Conservation (phyloP, 2,113 vertebrate species). For the Rhadina sibilatrix region DNA sequence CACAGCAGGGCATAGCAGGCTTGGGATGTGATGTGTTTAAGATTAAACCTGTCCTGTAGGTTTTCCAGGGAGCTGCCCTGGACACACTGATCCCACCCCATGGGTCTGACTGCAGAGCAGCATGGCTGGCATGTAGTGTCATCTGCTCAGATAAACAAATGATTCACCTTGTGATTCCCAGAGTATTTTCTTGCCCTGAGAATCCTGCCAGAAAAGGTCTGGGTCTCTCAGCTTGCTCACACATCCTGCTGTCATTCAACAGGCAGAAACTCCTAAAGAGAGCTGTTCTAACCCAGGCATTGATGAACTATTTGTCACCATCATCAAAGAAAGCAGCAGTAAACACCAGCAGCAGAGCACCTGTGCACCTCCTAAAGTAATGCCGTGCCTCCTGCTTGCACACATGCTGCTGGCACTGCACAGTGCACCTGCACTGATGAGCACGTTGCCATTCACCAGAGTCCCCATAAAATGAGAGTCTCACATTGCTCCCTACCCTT, state of each 20-base stretch:
- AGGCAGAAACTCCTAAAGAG: constrained; percentile 29
- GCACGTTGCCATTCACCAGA: background rate
- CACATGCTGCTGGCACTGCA: background rate
- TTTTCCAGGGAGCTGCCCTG: background rate
- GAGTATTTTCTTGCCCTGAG: constrained; percentile 63
- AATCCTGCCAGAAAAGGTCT: constrained; percentile 69
- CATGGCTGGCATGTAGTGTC: constrained; percentile 53
- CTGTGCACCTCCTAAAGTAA: background rate
- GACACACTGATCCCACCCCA: background rate
- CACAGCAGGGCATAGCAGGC: background rate
- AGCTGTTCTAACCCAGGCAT: background rate
- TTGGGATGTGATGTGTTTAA: background rate
- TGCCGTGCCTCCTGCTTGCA: background rate
- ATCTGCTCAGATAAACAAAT: constrained; percentile 46
- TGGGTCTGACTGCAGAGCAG: background rate
- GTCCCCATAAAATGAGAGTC: background rate
- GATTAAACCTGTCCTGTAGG: background rate
- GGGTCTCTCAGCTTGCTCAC: constrained; percentile 49
- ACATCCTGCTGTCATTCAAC: constrained; percentile 71
- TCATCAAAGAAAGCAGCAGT: constrained; percentile 48
- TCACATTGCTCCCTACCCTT: background rate
- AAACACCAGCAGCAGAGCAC: background rate
- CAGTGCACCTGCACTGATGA: background rate
- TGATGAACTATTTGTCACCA: constrained; percentile 60
- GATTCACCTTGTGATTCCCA: constrained; percentile 61